A percentile compares a stretch with the other conserved stretches of the same genome.
These are phyloP conservation scores for Motacilla alba DNA, from an alignment of 2,113 vertebrate species.

Conservation along the genomic window DNA sequence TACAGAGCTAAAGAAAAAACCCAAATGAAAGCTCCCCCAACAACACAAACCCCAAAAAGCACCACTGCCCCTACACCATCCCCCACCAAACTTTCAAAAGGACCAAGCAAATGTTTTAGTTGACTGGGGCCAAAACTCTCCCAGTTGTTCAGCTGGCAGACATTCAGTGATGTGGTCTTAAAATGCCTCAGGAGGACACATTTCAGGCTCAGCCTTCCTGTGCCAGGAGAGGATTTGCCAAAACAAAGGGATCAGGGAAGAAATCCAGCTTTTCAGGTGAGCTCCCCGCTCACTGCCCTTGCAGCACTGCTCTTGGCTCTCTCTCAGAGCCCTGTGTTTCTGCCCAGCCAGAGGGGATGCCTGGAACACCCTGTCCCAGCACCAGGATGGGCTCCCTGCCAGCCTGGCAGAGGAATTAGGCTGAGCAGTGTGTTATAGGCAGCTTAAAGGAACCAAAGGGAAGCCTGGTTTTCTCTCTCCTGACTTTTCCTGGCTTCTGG, in stretches of 20 bases:
- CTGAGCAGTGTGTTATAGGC: not conserved
- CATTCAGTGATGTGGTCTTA: not conserved
- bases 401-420: not conserved
- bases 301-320: rapidly evolving
- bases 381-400: rapidly evolving
- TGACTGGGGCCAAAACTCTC: not conserved
- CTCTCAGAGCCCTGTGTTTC: rapidly evolving
- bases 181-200: not conserved
- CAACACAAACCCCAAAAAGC: not conserved
- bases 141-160: not conserved
- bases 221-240: not conserved
- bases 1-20: not conserved
- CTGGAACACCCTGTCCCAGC: not conserved
- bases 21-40: not conserved
- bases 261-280: not conserved
- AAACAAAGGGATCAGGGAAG: not conserved
- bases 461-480: not conserved
- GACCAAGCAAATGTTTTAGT: not conserved
- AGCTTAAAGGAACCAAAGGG: not conserved
- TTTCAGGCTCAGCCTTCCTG: not conserved
- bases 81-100: not conserved
- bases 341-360: rapidly evolving
- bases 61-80: rapidly evolving
- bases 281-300: not conserved
- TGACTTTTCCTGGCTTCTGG: not conserved